Evolutionary conservation across 1,140 invertebrate genomes (phyloP).

Genomic region (Pogonomyrmex californicus): DNA sequence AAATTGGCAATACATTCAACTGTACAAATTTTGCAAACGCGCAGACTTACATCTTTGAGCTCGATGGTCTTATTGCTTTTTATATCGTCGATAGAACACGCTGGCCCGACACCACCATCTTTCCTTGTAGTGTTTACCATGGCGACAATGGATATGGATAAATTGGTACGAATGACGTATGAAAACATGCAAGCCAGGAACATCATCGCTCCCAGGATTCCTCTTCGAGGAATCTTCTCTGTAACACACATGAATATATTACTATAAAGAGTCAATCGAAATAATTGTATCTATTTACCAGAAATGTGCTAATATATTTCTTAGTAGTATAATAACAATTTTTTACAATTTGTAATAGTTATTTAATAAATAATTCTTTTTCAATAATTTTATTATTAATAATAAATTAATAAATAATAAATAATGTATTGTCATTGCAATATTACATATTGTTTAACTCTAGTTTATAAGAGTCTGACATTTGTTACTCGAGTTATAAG

Average conservation of each 20-base stretch:
- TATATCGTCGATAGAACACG: background rate
- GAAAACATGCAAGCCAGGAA: slow-evolving; percentile 91
- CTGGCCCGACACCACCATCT: slow-evolving; percentile 60
- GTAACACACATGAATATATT: slow-evolving; percentile 60
- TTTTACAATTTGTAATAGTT: background rate
- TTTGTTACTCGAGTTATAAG: background rate
- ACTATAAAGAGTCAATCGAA: background rate
- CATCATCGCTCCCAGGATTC: slow-evolving; percentile 90
- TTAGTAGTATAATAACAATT: background rate
- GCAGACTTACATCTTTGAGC: slow-evolving; percentile 71
- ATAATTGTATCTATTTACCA: background rate
- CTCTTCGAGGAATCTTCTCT: slow-evolving; percentile 85
- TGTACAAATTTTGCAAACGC: slow-evolving; percentile 63
- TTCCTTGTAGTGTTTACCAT: slow-evolving; percentile 87
- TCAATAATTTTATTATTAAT: background rate
- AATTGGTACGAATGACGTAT: slow-evolving; percentile 91
- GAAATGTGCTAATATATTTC: background rate
- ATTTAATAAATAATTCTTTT: background rate
- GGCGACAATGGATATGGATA: slow-evolving; percentile 91
- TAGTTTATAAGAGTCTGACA: background rate
- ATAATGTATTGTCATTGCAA: background rate
- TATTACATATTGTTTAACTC: background rate
- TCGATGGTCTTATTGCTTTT: background rate
- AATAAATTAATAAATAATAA: no score
- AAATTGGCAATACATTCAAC: background rate